Conservation (phyloP, 2,797 vertebrate species). For the Clarias pachynema region DNA sequence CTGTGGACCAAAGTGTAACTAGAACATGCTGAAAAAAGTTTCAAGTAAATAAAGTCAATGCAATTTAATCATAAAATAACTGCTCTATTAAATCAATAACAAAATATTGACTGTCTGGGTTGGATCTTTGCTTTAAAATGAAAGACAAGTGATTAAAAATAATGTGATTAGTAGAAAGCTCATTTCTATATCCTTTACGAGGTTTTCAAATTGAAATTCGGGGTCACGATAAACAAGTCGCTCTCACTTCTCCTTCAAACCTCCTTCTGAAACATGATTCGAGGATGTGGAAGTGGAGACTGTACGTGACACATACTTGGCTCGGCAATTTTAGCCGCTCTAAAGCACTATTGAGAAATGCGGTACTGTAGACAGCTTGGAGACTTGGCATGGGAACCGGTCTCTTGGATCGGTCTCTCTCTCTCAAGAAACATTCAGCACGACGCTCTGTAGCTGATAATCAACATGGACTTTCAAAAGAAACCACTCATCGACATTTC, state of each 20-base stretch:
- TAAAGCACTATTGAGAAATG: not conserved
- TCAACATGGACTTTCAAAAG: constrained; percentile 39
- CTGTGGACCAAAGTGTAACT: not conserved
- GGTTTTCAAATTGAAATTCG: constrained; percentile 1
- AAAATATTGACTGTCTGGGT: not conserved
- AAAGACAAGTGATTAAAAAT: not conserved
- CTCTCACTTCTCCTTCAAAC: not conserved
- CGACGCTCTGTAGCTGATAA: constrained; percentile 25
- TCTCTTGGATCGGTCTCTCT: constrained; percentile 23
- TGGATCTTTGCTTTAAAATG: not conserved
- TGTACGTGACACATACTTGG: constrained; percentile 7
- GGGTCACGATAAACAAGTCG: not conserved
- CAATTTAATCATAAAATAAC: not conserved
- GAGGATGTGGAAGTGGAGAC: not conserved
- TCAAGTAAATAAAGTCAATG: not conserved
- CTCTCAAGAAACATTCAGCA: constrained; percentile 26
- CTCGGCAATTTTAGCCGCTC: not conserved
- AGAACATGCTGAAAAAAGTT: not conserved
- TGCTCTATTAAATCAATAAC: not conserved
- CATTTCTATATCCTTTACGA: not conserved
- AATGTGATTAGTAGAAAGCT: not conserved
- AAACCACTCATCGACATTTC: constrained; percentile 36
- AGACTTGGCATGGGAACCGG: constrained; percentile 19
- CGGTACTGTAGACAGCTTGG: constrained; percentile 5
- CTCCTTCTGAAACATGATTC: constrained; percentile 7